Evolutionary conservation across 2,113 vertebrate genomes (phyloP), one percentile per base, ranked within the genome.

Genomic region (Megaceryle maxima): DNA sequence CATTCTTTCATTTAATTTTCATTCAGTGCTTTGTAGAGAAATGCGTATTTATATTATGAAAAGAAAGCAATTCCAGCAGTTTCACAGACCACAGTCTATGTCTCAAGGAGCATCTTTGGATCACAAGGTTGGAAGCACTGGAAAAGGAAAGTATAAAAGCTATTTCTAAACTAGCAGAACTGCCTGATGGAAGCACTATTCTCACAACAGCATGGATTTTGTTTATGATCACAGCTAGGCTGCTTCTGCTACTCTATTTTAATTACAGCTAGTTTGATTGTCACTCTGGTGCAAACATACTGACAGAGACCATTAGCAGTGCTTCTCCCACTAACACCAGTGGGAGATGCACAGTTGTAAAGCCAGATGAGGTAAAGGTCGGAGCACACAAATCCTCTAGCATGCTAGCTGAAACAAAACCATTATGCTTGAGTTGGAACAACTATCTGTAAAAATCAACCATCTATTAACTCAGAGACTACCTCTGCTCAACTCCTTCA

Each of bases 281-380:
- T 66, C n/a, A 80, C 72, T 76, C 28, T 60, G 46, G 60, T 56
- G 60, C 73, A 75, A 93, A 67, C 51, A 87, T 31, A 43, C 64
- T 81, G 64, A 70, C 28, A 94, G 59, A 94, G 75, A 63, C 33
- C 41, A 37, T 67, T 70, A 75, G 31, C 48, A 48, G 35, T 18
- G n/a, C 29, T 93, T 63, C 18, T 83, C 43, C 60, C 64, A 64
- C 39, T 37, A 63, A 88, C 64, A 68, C 51, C 60, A 68, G 9
- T 64, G 59, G 83, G 90, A 93, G 43, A 80, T 1, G 2, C 28
- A 62, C 26, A 77, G 56, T 35, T 25, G 46, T n/a, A 64, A 74
- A 77, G 70, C 83, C 82, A 66, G 28, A 88, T 31, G 37, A 91
- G 70, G 64, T 77, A 83, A 93, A 92, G 85, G 87, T 93, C 83